These are phyloP conservation scores for Amphiprion clarkii DNA, from an alignment of 2,797 vertebrate genomes.

Conservation along the genomic window DNA sequence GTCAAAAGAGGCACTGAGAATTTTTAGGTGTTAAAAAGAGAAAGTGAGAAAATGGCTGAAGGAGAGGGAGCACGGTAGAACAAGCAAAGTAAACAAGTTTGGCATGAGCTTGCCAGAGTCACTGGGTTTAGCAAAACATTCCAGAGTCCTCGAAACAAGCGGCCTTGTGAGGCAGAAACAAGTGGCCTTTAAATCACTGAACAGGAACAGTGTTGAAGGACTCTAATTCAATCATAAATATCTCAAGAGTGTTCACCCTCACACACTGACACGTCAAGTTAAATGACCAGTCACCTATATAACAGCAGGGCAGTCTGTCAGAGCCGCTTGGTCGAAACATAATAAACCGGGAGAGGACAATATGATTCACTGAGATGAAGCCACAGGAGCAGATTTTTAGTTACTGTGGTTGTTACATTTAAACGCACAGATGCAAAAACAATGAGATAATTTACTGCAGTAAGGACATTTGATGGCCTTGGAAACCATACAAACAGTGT, in stretches of 20 bases:
- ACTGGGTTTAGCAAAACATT: conserved; percentile 88
- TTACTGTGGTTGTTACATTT: neutral
- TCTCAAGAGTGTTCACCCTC: conserved; percentile 54
- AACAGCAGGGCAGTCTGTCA: conserved; percentile 31
- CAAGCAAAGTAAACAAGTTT: conserved; percentile 83
- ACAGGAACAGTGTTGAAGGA: conserved; percentile 71
- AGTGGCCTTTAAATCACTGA: conserved; percentile 81
- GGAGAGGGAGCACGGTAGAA: conserved; percentile 66
- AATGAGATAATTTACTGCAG: neutral
- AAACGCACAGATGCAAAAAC: conserved; percentile 5
- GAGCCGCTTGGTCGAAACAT: conserved; percentile 12
- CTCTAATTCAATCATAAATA: conserved; percentile 78
- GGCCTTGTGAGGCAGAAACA: conserved; percentile 80
- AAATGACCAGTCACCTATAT: conserved; percentile 35
- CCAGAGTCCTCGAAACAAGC: conserved; percentile 80
- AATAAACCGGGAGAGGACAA: conserved; percentile 18
- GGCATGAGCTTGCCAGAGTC: conserved; percentile 80
- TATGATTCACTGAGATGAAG: neutral
- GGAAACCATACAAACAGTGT: neutral
- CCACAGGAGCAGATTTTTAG: neutral
- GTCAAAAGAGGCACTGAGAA: conserved; percentile 46
- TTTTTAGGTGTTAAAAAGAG: conserved; percentile 56
- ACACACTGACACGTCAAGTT: conserved; percentile 40
- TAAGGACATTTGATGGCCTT: neutral
- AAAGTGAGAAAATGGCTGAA: conserved; percentile 69